A percentile compares a stretch with the other conserved stretches of the same genome.
Conservation (phyloP, 2,888 invertebrate species). For the Diplolepis rosae region DNA sequence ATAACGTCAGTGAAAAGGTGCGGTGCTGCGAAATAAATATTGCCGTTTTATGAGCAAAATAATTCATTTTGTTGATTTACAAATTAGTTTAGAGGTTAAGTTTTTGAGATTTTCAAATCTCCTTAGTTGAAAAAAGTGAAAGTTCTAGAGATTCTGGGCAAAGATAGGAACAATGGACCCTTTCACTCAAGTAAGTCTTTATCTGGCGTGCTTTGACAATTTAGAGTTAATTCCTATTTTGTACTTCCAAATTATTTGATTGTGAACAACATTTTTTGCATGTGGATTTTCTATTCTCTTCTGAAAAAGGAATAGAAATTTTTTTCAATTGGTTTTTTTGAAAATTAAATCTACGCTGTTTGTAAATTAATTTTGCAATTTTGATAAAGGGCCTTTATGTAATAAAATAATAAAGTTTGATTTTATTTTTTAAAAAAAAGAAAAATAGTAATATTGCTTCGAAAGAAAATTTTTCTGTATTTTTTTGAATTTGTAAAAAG, state of each 20-base stretch:
- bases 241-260: not conserved
- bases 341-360: not conserved
- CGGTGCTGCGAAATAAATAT: not conserved
- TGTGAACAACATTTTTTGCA: not conserved
- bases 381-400: too few species aligned
- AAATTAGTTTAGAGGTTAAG: not conserved
- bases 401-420: too few species aligned
- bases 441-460: not conserved
- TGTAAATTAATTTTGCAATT: not conserved
- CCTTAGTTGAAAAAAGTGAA: not conserved
- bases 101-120: not conserved
- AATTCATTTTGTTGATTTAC: not conserved
- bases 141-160: constrained; percentile 14
- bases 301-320: not conserved
- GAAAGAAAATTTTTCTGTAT: too few species aligned
- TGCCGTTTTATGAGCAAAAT: not conserved
- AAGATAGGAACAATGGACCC: constrained; percentile 76
- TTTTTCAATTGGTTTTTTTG: not conserved
- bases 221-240: constrained; percentile 7
- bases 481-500: not conserved
- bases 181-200: constrained; percentile 79
- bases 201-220: not conserved
- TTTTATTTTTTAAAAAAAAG: too few species aligned
- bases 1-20: constrained; percentile 9
- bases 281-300: not conserved